These are phyloP conservation scores for Malachius bipustulatus DNA, from an alignment of 2,888 invertebrate species.

Conservation along the genomic window DNA sequence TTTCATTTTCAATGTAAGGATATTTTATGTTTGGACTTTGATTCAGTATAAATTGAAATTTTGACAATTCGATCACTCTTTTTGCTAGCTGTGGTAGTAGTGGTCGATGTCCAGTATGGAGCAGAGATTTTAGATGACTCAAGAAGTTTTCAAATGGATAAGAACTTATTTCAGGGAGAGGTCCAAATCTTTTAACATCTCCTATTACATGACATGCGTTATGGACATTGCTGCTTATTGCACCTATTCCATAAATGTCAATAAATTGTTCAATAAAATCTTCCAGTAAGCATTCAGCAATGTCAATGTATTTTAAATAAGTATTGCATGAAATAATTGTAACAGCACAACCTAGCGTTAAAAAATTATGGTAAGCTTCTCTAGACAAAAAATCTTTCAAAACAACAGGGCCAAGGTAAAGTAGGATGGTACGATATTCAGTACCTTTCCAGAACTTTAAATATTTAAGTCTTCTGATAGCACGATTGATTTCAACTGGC, in stretches of 20 bases:
- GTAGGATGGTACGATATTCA: slow-evolving; percentile 19
- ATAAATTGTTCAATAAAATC: slow-evolving; percentile 14
- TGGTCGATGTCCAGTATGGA: slow-evolving; percentile 13
- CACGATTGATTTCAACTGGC: slow-evolving; percentile 17
- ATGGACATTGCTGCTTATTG: slow-evolving; percentile 16
- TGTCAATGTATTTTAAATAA: slow-evolving; percentile 10
- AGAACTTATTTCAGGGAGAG: slow-evolving; percentile 10
- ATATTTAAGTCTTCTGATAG: slow-evolving; percentile 16
- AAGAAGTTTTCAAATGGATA: slow-evolving; percentile 14
- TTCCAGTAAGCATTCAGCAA: slow-evolving; percentile 10
- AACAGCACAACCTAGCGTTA: slow-evolving; percentile 7
- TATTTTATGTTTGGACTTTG: no score
- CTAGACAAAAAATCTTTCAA: slow-evolving; percentile 15
- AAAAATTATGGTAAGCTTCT: slow-evolving; percentile 5
- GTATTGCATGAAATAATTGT: slow-evolving; percentile 5
- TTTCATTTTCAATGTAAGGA: no score
- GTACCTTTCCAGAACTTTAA: slow-evolving; percentile 19
- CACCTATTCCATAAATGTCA: slow-evolving; percentile 12
- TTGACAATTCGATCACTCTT: slow-evolving; percentile 12
- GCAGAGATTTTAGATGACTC: slow-evolving; percentile 9
- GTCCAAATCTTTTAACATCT: slow-evolving; percentile 16
- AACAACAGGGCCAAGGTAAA: slow-evolving; percentile 19
- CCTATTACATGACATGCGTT: slow-evolving; percentile 15
- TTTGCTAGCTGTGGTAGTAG: slow-evolving; percentile 12
- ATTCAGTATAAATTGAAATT: no score